Conservation (phyloP, 1,140 invertebrate genomes). For the Marisa cornuarietis region DNA sequence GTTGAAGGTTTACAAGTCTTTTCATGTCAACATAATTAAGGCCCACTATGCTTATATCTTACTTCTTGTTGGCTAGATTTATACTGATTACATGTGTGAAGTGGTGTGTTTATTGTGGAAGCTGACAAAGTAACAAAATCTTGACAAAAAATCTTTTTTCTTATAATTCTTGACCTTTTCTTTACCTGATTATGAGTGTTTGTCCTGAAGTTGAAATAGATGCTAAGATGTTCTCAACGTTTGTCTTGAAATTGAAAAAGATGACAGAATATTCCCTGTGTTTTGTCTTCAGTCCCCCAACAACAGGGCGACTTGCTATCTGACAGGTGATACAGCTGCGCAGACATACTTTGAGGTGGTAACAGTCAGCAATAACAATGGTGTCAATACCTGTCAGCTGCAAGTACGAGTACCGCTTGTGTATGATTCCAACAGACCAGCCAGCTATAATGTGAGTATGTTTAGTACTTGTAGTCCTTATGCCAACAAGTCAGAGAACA, state of each 20-base stretch:
- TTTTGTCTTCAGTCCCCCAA: constrained; percentile 35
- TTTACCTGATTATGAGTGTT: not conserved
- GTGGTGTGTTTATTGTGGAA: not conserved
- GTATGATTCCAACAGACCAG: constrained; percentile 28
- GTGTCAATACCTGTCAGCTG: constrained; percentile 9
- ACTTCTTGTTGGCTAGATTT: no score
- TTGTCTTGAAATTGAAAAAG: not conserved
- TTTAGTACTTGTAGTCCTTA: not conserved
- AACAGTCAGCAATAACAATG: constrained; percentile 15
- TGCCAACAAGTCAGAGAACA: no score
- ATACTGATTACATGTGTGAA: no score
- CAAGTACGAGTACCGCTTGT: constrained; percentile 25
- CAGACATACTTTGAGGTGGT: constrained; percentile 35
- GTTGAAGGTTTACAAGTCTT: no score
- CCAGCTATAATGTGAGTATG: constrained; percentile 30
- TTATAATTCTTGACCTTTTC: not conserved
- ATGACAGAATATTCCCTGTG: not conserved
- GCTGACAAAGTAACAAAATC: not conserved
- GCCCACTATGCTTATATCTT: no score
- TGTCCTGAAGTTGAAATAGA: not conserved
- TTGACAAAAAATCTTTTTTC: no score
- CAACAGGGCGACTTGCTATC: constrained; percentile 32
- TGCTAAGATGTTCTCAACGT: not conserved
- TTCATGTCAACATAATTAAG: no score
- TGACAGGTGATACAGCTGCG: constrained; percentile 28